Conservation (phyloP, 2,113 vertebrate species). For the Pavo muticus region DNA sequence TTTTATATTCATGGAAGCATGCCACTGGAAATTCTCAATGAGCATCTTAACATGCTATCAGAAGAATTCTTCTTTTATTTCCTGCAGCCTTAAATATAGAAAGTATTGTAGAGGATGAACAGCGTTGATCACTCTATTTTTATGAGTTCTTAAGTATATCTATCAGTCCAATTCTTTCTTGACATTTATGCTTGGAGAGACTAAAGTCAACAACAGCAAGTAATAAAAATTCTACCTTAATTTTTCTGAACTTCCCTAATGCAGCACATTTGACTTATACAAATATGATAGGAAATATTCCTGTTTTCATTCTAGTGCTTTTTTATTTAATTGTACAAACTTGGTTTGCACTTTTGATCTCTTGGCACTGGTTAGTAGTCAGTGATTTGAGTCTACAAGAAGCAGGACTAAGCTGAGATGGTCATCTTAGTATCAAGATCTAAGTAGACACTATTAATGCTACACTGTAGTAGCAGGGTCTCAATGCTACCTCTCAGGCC, state of each 20-base stretch:
- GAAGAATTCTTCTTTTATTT: background rate
- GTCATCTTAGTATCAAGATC: background rate
- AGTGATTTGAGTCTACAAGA: background rate
- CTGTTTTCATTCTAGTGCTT: background rate
- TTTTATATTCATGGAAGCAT: background rate
- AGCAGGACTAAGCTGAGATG: background rate
- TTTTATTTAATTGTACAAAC: background rate
- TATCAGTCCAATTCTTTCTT: background rate
- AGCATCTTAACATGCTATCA: background rate
- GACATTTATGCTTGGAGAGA: background rate
- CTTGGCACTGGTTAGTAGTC: background rate
- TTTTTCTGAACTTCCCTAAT: background rate
- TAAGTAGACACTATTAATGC: background rate
- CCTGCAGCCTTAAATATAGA: background rate
- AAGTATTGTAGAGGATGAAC: background rate
- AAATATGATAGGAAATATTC: background rate
- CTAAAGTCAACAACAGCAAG: background rate
- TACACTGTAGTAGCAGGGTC: background rate
- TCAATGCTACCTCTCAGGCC: background rate
- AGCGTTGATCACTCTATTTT: background rate
- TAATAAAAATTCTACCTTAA: background rate
- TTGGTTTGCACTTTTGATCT: background rate
- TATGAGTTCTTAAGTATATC: background rate
- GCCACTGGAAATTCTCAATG: accelerated
- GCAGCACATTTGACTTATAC: background rate